Conservation (phyloP, 2,113 vertebrate genomes). For the Nothoprocta pentlandii region DNA sequence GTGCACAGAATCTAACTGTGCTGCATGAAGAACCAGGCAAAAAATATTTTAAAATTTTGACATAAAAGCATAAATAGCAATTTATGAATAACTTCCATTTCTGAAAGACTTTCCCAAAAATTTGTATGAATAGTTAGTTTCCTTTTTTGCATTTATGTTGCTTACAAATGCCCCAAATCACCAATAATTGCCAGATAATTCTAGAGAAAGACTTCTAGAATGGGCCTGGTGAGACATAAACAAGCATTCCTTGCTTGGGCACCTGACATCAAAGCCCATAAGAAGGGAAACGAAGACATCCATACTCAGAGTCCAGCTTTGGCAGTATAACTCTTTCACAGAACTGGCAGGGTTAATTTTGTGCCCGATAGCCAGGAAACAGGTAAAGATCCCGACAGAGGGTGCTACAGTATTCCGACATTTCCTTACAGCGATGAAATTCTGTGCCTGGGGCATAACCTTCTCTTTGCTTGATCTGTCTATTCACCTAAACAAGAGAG, state of each 20-base stretch:
- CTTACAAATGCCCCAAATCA: background rate
- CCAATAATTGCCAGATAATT: background rate
- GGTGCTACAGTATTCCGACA: constrained; percentile 97
- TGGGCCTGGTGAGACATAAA: background rate
- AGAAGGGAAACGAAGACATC: background rate
- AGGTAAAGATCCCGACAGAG: constrained; percentile 93
- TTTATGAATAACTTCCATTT: constrained; percentile 6
- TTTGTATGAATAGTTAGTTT: background rate
- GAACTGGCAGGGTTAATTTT: constrained; percentile 28
- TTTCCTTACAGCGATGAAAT: constrained; percentile 97
- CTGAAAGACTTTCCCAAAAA: constrained; percentile 1
- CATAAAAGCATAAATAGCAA: background rate
- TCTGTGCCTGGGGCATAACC: constrained; percentile 93
- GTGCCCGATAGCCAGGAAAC: constrained; percentile 87
- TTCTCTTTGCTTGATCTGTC: constrained; percentile 91
- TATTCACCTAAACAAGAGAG: constrained; percentile 85
- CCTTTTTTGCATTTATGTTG: background rate
- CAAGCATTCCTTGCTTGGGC: background rate
- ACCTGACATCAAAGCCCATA: background rate
- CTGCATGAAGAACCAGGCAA: background rate
- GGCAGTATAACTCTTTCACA: constrained; percentile 20
- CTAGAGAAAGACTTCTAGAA: background rate
- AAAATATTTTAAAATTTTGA: background rate
- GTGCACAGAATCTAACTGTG: background rate
- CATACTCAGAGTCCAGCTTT: background rate